Evolutionary conservation across 2,888 invertebrate genomes (phyloP), one percentile per base, ranked within the genome.

Genomic region (Sycophila texana): DNA sequence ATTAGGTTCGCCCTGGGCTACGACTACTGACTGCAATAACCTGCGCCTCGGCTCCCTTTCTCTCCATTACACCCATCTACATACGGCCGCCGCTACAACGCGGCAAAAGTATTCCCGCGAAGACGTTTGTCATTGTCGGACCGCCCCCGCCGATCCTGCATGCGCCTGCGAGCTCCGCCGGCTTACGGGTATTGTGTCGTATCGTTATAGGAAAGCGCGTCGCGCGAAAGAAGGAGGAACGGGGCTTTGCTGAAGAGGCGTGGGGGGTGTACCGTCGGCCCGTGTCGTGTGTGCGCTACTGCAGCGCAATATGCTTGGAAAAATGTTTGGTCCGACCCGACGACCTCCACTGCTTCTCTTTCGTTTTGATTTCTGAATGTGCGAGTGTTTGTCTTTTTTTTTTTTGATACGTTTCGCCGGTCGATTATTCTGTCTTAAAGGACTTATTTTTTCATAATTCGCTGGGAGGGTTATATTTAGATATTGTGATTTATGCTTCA

Each of bases 1-100:
- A 81, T 81, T 77, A 78, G 2, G 68, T 67, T 80, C 22, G 49
- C 70, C 65, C 51, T 47, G 47, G 53, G 75, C 22, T 73, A 16
- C 55, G 20, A 49, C 20, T 3, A 51, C 30, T 61, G 61, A 18
- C 30, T 61, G 61, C 60, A 60, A 77, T 77, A 77, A 71, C 63
- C 76, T 77, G 55, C 26, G 26, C 16, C 16, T 16, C 30, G 26
- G 18, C 53, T 76, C 16, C 61, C 58, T 47, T 47, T 60, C 26
- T 49, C 57, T 26, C 60, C 14, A 13, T 53, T 22, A 7, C 63
- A 53, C 20, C 26, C n/a, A n/a, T 16, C 18, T 55, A 49, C 20
- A 60, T 39, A 18, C 47, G 14, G 47, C 20, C 55, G 49, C n/a
- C 55, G 55, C 55, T 47, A 12, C 51, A 5, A 49, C 16, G 4